These are phyloP conservation scores for Selene dorsalis DNA, from an alignment of 2,797 vertebrate genomes.

Conservation along the genomic window DNA sequence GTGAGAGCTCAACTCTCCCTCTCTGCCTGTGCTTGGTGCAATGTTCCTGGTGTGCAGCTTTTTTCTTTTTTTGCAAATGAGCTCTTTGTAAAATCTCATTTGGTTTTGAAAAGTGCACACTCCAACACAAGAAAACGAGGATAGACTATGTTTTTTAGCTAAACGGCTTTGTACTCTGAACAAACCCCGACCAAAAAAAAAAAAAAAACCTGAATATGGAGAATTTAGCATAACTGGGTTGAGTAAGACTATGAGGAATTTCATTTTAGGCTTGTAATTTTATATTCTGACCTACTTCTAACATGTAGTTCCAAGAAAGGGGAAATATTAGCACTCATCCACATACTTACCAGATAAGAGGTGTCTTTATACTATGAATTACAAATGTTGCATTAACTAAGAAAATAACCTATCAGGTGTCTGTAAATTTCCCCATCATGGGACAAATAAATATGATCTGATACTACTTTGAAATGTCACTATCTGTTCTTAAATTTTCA, in stretches of 20 bases:
- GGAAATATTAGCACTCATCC: not conserved
- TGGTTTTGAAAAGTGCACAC: not conserved
- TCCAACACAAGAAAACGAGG: not conserved
- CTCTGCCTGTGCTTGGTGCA: not conserved
- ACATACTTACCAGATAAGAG: conserved; percentile 60
- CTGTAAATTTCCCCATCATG: too few species aligned
- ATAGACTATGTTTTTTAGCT: not conserved
- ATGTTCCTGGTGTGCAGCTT: not conserved
- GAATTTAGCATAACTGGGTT: not conserved
- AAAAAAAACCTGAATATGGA: not conserved
- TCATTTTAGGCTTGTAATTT: not conserved
- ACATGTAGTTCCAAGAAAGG: not conserved
- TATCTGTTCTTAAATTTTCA: not conserved
- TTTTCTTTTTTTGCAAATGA: conserved; percentile 13
- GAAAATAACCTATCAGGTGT: conserved; percentile 2
- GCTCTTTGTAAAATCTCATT: not conserved
- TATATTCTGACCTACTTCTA: not conserved
- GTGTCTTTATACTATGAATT: conserved; percentile 11
- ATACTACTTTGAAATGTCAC: not conserved
- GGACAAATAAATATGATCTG: too few species aligned
- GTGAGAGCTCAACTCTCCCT: not conserved
- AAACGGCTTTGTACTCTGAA: not conserved
- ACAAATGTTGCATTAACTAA: not conserved
- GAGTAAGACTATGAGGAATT: not conserved
- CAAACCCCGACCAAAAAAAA: too few species aligned